Base-by-base conservation (phyloP, 2,888 invertebrate genomes). In the Didymodactylos carnosus region DNA sequence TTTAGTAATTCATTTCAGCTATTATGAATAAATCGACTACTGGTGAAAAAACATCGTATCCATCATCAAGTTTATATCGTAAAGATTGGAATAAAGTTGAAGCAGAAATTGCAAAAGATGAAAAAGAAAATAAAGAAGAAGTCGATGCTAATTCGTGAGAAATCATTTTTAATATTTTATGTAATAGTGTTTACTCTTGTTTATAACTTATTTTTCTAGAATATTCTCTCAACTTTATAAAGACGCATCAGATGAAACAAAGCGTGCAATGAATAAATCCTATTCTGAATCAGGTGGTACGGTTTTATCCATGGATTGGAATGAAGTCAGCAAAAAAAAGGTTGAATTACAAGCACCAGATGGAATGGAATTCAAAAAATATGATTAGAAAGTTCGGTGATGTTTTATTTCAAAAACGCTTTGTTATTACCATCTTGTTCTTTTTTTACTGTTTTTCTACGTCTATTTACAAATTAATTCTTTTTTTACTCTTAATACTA, bases 61-160 rank as follows among this genome's bases (percentile, higher is more conserved):
- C 62, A 62, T 62, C 62, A 35, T 62, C 62, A 62, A 62, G 62
- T 35, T 19, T n/a, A 35, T 19, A 35, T 35, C 35, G 35, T 62
- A 62, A 62, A 62, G 11, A 62, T 62, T 62, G 62, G 62, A 4
- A 35, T n/a, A 35, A 62, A 14, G 27, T 62, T 35, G 62, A 62
- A 62, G 62, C 62, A 62, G 10, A 35, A 19, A 62, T 62, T 35
- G 35, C 29, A 4, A 29, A 62, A 62, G 62, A 62, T 62, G 62
- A 62, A 62, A 62, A 62, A 19, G 62, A 62, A 35, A 62, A 62
- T n/a, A 62, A 62, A 62, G 62, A 62, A 62, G 62, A 62, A 35
- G 35, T 91, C 0, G 62, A 62, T 62, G 62, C 62, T 0, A 62
- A 62, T 62, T 0, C 62, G 62, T 62, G 35, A 11, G 62, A 35